Base-by-base conservation (phyloP, 2,113 vertebrate species). In the Orientallactaga bullata region DNA sequence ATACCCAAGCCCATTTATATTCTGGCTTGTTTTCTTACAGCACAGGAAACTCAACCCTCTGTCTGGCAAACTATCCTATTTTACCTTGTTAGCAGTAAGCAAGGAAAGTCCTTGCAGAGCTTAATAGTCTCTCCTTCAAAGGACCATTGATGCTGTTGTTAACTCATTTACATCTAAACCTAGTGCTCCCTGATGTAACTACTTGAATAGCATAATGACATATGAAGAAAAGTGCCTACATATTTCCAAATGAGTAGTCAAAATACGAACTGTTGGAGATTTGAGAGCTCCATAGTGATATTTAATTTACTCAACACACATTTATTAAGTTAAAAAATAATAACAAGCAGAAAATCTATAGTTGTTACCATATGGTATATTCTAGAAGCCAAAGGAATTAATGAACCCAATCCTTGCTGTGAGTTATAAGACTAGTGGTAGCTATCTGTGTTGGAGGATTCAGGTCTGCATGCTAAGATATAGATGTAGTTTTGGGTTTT, bases 261-360 rank as follows among this genome's bases (percentile, higher is more conserved):
- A 91, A 72, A 72, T 65, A 42, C 12, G 55, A 15, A 85, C 37
- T 73, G 78, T 26, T 63, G 21, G 63, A 51, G 61, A 85, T 60
- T 83, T 96, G 21, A 61, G 51, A 84, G 24, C 4, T 7, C 3
- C n/a, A 28, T 0, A 21, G 7, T 12, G 51, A 47, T 65, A 39
- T 79, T 95, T 78, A 80, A 90, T 72, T 81, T 95, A 73, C 60
- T 93, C 85, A 94, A 79, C 73, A 37, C 0, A 90, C 6, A 73
- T 77, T 92, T 90, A 68, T 66, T 88, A 21, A 93, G 85, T 91
- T 85, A 85, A 95, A 95, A 94, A 77, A 72, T 90, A 80, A 95
- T 26, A 77, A 2, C 55, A 39, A 93, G 12, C 39, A 88, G 72
- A 2, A 58, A 21, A 72, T 23, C 69, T 69, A 37, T 74, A 83